Conservation (phyloP, 2,113 vertebrate genomes). For the Microcebus murinus region DNA sequence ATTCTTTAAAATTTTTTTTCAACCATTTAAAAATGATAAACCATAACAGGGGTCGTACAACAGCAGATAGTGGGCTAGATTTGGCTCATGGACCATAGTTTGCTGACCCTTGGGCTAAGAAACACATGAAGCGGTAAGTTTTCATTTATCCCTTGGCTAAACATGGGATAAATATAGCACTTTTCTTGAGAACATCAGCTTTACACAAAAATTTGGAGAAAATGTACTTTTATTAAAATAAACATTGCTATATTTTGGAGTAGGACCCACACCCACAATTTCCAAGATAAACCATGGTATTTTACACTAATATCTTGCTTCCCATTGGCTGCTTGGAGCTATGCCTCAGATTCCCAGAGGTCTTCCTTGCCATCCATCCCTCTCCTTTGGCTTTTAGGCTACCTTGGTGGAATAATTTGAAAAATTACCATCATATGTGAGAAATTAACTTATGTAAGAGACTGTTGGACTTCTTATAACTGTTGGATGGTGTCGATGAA, state of each 20-base stretch:
- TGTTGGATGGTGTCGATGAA: background rate
- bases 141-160: background rate
- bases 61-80: background rate
- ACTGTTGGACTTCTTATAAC: background rate
- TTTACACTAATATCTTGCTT: background rate
- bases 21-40: background rate
- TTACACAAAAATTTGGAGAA: background rate
- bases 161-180: background rate
- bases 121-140: background rate
- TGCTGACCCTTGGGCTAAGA: background rate
- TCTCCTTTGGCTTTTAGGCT: background rate
- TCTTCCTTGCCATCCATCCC: background rate
- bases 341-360: background rate
- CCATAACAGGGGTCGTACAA: background rate
- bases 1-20: background rate
- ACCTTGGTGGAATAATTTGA: background rate
- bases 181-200: background rate
- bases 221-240: background rate
- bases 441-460: background rate
- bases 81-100: background rate
- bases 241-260: background rate
- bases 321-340: background rate
- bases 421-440: background rate
- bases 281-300: background rate
- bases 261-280: background rate